phyloP scores from a whole-genome alignment of 2,888 invertebrate species.

The Stomorhina lunata region DNA sequence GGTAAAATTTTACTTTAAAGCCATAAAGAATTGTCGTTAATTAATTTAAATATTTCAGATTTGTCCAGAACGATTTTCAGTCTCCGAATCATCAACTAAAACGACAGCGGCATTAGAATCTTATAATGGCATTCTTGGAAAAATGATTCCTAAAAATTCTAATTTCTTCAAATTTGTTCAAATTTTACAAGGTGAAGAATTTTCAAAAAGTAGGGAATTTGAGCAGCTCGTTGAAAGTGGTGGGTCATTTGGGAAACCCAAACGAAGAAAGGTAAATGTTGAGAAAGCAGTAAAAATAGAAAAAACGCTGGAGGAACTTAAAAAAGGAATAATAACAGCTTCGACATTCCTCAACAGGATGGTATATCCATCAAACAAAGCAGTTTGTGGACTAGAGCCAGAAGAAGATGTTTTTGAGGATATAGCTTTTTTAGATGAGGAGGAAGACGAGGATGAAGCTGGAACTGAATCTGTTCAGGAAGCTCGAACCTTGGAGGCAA shows the following conservation, averaged over 20 bases:
- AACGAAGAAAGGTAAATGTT: neutral
- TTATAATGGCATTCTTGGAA: neutral
- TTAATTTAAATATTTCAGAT: neutral
- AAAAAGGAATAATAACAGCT: neutral
- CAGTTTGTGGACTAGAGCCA: neutral
- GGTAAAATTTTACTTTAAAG: too few relatives aligned
- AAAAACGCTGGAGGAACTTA: neutral
- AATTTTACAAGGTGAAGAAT: neutral
- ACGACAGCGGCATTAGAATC: neutral
- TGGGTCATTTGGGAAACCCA: neutral
- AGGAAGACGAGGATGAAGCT: neutral
- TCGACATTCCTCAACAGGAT: neutral
- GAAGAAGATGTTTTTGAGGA: neutral
- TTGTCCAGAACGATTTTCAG: neutral
- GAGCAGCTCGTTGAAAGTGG: neutral
- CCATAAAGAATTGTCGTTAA: neutral
- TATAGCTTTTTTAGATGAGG: neutral
- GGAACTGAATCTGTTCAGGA: neutral
- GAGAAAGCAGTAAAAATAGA: neutral
- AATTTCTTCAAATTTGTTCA: neutral
- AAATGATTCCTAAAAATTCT: neutral
- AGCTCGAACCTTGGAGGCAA: neutral
- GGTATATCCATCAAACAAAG: neutral
- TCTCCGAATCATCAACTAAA: neutral
- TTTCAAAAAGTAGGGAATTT: neutral